Evolutionary conservation across 2,797 vertebrate genomes (phyloP).

Genomic region (Sebastes diploproa): DNA sequence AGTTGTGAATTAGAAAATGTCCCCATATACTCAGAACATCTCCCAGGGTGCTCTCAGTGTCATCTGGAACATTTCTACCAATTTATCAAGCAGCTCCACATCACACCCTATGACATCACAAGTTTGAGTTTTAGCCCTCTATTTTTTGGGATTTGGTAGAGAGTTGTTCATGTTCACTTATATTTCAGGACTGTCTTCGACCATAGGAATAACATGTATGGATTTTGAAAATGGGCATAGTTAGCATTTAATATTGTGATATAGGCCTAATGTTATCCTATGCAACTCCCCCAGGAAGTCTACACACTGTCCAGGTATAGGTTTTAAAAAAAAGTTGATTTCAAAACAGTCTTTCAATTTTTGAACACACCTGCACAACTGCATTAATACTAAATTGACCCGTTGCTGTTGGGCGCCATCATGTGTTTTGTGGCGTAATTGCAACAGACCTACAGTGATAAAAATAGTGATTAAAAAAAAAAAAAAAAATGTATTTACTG

Average conservation of each 20-base stretch:
- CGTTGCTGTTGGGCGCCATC: slow-evolving; percentile 47
- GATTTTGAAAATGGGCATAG: background rate
- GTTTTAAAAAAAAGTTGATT: background rate
- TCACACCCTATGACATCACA: background rate
- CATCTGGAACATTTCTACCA: background rate
- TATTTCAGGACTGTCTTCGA: background rate
- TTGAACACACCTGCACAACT: background rate
- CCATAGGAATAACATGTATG: background rate
- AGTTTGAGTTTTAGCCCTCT: background rate
- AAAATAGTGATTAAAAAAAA: background rate
- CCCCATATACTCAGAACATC: background rate
- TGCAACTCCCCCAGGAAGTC: accelerated
- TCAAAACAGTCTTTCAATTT: background rate
- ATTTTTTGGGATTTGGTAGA: background rate
- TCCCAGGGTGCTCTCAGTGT: background rate
- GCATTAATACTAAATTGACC: background rate
- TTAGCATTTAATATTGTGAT: background rate
- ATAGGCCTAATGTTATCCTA: background rate
- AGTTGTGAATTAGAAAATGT: background rate
- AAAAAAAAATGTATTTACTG: background rate
- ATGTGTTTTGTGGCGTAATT: slow-evolving; percentile 24
- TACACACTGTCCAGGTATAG: too few relatives aligned
- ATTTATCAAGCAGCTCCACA: background rate
- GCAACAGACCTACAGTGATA: background rate
- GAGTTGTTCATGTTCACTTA: background rate